Base-by-base conservation (phyloP, 2,797 vertebrate species). In the Chanos chanos region DNA sequence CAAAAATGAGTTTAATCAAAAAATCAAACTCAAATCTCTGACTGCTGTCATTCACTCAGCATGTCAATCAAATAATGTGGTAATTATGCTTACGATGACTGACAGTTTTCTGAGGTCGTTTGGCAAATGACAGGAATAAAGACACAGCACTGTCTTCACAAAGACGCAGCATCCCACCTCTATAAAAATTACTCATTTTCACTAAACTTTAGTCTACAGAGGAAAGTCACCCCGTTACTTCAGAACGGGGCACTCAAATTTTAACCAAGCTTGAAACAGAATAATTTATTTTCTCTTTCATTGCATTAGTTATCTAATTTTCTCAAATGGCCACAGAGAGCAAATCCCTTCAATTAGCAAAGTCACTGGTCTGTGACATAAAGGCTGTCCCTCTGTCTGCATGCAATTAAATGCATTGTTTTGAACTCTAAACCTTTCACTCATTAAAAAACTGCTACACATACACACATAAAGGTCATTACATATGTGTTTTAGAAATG, bases 271-370 rank as follows among this genome's bases (percentile, higher is more conserved):
- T 21, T 12, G 6, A 56, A 47, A 61, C 4, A 43, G 10, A 33
- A 44, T 45, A 27, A 60, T 53, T 66, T 21, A 52, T 45, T 53
- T 43, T 50, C 36, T 51, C 53, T 61, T 61, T 61, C 67, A 61
- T 58, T 68, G n/a, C n/a, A n/a, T n/a, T n/a, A n/a, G n/a, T 61
- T 61, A 61, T 68, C 58, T 56, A 55, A 47, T 43, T 68, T 53
- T 61, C 36, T 50, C 51, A 43, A 43, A 43, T 43, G 40, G 18
- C 24, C 61, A 56, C 41, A 48, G 36, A 61, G 53, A 62, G 53
- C 66, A 65, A 68, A 66, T 73, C 66, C 61, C 43, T 73, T 66
- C 71, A 73, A 73, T 73, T 73, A 73, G 66, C 36, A 59, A 57
- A 56, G 61, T 53, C 41, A 41, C 51, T 69, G 66, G 61, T 55